phyloP scores from a whole-genome alignment of 2,888 invertebrate genomes.

The Eudasyphora cyanicolor region DNA sequence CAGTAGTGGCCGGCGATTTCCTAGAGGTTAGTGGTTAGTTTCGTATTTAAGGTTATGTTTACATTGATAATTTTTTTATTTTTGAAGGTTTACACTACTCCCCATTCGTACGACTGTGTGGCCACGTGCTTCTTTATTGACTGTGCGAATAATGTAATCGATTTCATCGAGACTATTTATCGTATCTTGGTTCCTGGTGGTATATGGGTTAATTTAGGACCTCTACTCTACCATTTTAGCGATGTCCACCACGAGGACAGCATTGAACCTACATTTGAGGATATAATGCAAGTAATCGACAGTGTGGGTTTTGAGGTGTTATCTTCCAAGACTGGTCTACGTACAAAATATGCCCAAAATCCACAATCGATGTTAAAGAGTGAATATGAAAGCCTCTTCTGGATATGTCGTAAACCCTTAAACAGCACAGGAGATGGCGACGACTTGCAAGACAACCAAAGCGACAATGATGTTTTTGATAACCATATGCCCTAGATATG shows the following conservation, averaged over 20 bases:
- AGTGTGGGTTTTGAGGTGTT: conserved; percentile 91
- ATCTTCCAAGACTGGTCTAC: conserved; percentile 86
- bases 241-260: conserved; percentile 93
- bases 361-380: conserved; percentile 95
- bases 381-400: conserved; percentile 94
- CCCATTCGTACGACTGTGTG: conserved; percentile 88
- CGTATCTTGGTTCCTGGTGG: conserved; percentile 93
- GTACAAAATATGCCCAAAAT: conserved; percentile 95
- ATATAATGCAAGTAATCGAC: conserved; percentile 88
- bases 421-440: conserved; percentile 38
- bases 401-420: conserved; percentile 92
- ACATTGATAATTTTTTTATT: background rate
- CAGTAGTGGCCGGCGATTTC: conserved; percentile 98
- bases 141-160: conserved; percentile 97
- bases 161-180: conserved; percentile 84
- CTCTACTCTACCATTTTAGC: conserved; percentile 94
- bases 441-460: background rate
- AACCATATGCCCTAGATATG: background rate
- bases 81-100: conserved; percentile 74
- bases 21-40: conserved; percentile 85
- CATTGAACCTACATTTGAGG: conserved; percentile 95
- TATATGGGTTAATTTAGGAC: conserved; percentile 94
- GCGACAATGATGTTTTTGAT: conserved; percentile 22
- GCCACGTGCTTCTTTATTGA: conserved; percentile 99
- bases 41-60: conserved; percentile 52